Conservation (phyloP, 2,888 invertebrate species). For the Microctonus hyperodae region DNA sequence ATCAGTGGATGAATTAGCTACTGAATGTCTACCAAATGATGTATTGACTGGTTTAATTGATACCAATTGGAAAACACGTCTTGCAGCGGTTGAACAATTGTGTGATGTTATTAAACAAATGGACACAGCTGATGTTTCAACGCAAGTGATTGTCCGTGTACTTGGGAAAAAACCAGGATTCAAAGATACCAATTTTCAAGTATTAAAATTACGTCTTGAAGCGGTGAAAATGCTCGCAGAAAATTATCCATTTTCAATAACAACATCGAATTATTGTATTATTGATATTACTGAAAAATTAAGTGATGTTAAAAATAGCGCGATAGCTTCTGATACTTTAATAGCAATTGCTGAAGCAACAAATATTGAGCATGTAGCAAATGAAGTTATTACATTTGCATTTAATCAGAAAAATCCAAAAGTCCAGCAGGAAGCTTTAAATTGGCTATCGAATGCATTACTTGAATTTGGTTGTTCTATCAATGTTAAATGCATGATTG, state of each 20-base stretch:
- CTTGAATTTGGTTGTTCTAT: conserved; percentile 87
- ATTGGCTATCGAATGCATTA: conserved; percentile 80
- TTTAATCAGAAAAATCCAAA: conserved; percentile 90
- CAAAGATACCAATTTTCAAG: conserved; percentile 91
- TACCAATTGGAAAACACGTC: conserved; percentile 85
- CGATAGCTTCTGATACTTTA: conserved; percentile 74
- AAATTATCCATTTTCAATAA: conserved; percentile 75
- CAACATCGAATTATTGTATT: conserved; percentile 77
- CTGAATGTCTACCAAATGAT: conserved; percentile 71
- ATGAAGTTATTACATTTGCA: conserved; percentile 76
- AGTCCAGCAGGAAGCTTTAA: conserved; percentile 84
- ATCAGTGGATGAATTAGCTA: conserved; percentile 78
- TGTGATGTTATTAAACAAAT: conserved; percentile 69
- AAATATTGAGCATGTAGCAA: conserved; percentile 76
- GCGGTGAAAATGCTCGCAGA: conserved; percentile 80
- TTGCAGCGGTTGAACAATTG: conserved; percentile 79
- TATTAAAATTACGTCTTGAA: conserved; percentile 82
- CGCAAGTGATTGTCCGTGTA: conserved; percentile 78
- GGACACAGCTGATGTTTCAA: conserved; percentile 71
- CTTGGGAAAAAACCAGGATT: conserved; percentile 84
- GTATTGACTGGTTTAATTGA: conserved; percentile 74
- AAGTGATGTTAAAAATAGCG: conserved; percentile 82
- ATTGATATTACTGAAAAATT: conserved; percentile 85
- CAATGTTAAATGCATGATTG: conserved; percentile 77
- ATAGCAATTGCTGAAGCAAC: conserved; percentile 80